These are phyloP conservation scores for Isotomurus palustris DNA, from an alignment of 2,888 invertebrate species.

Conservation along the genomic window DNA sequence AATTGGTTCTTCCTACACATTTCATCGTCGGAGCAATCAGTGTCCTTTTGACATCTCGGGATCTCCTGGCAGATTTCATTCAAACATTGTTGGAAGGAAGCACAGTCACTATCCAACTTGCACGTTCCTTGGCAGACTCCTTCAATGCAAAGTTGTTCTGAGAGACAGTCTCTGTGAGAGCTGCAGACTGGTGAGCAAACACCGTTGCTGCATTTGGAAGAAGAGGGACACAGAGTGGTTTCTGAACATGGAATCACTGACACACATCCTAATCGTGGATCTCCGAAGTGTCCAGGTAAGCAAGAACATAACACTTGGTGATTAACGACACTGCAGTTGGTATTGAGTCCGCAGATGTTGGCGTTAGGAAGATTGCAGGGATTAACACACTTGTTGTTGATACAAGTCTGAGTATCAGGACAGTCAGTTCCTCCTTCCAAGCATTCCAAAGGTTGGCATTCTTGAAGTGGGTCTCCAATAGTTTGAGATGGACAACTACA, in stretches of 20 bases:
- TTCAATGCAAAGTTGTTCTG: constrained; percentile 78
- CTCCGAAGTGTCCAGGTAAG: constrained; percentile 63
- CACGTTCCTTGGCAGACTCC: constrained; percentile 81
- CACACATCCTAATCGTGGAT: constrained; percentile 78
- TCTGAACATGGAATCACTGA: constrained; percentile 74
- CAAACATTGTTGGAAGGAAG: constrained; percentile 75
- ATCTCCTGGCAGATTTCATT: constrained; percentile 82
- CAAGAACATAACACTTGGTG: constrained; percentile 77
- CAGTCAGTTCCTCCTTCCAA: constrained; percentile 71
- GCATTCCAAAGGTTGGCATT: constrained; percentile 43
- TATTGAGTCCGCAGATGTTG: constrained; percentile 76
- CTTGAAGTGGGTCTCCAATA: constrained; percentile 46
- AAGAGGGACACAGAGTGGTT: constrained; percentile 75
- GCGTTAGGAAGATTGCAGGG: constrained; percentile 73
- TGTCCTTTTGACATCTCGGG: constrained; percentile 65
- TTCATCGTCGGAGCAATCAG: constrained; percentile 69
- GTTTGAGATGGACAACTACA: constrained; percentile 60
- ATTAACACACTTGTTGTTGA: constrained; percentile 74
- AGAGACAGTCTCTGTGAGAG: constrained; percentile 76
- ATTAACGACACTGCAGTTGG: constrained; percentile 68
- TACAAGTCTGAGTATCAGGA: constrained; percentile 69
- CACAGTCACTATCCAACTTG: constrained; percentile 70
- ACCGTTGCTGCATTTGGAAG: constrained; percentile 66
- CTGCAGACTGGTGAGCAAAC: constrained; percentile 64
- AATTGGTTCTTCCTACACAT: constrained; percentile 65